Base-by-base conservation (phyloP, 2,888 invertebrate species). In the Drosophila hamatofila region DNA sequence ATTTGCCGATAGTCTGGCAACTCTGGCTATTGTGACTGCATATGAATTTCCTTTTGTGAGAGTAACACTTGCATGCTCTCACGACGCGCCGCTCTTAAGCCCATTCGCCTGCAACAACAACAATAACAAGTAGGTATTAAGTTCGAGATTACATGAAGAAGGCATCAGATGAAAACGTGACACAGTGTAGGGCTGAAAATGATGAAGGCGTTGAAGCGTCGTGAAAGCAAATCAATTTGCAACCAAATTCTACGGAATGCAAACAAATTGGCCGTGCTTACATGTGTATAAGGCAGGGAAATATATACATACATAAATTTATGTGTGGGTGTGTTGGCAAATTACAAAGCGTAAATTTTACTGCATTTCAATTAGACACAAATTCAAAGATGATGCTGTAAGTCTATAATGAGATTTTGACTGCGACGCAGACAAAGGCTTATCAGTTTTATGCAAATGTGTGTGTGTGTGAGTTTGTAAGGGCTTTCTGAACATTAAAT, bases 151-250 rank as follows among this genome's bases (percentile, higher is more conserved):
- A 55, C 55, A 46, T 55, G 37, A 59, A 64, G 25, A 56, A 57
- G 25, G 41, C 30, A n/a, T 59, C 37, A 18, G 21, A 44, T 55
- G 37, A 41, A 60, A 74, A 57, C 62, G 62, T 72, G 78, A 63
- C 42, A 66, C 25, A 30, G 41, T 23, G 41, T 25, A 46, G 46
- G 23, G 51, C 57, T 64, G 23, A 48, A 35, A 58, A 52, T 49
- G 6, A 37, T 48, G 12, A 51, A 33, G 21, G 16, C n/a, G 27
- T 56, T 21, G 35, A 42, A 18, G 37, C 59, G 12, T 51, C 42
- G 68, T 73, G 57, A 69, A 80, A 75, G 73, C 61, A 73, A 83
- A 73, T 79, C 73, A 79, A 79, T 81, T 87, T 64, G 59, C 67
- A 72, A 42, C 54, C 5, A 58, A 46, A 41, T 52, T 68, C 30